phyloP scores from a whole-genome alignment of 2,888 invertebrate genomes.

The Pogonocherus hispidulus region DNA sequence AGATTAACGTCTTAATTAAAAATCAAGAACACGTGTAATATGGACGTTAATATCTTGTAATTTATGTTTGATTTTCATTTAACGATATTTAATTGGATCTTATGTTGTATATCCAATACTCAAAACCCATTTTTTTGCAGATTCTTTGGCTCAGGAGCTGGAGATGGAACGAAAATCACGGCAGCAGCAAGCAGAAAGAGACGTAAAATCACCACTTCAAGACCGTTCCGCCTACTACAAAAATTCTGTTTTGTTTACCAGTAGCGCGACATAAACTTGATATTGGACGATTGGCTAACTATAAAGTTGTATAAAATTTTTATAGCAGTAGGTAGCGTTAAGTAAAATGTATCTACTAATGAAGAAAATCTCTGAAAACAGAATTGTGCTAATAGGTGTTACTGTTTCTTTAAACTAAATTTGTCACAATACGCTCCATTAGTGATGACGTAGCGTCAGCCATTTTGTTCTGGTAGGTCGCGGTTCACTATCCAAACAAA shows the following conservation, averaged over 20 bases:
- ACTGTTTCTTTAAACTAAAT: too few species aligned
- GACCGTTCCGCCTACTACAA: conserved; percentile 89
- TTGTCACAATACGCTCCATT: too few species aligned
- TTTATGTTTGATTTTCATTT: too few species aligned
- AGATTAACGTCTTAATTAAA: too few species aligned
- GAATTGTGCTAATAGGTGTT: too few species aligned
- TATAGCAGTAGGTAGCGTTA: conserved; percentile 15
- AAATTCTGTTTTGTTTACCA: conserved; percentile 90
- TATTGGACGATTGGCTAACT: conserved; percentile 7
- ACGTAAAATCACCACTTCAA: conserved; percentile 88
- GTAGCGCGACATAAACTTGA: conserved; percentile 81
- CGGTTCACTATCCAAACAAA: too few species aligned
- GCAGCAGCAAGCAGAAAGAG: conserved; percentile 83
- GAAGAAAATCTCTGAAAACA: not conserved
- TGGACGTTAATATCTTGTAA: too few species aligned
- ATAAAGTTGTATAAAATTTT: conserved; percentile 19
- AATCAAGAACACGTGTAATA: too few species aligned
- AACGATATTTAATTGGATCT: too few species aligned
- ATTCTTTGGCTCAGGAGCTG: conserved; percentile 88
- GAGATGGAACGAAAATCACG: conserved; percentile 90
- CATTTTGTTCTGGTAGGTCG: too few species aligned
- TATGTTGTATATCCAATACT: too few species aligned
- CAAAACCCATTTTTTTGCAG: conserved; percentile 72
- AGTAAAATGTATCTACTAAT: conserved; percentile 13
- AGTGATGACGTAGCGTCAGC: too few species aligned